Conservation (phyloP, 1,140 invertebrate species). For the Pissodes strobi region DNA sequence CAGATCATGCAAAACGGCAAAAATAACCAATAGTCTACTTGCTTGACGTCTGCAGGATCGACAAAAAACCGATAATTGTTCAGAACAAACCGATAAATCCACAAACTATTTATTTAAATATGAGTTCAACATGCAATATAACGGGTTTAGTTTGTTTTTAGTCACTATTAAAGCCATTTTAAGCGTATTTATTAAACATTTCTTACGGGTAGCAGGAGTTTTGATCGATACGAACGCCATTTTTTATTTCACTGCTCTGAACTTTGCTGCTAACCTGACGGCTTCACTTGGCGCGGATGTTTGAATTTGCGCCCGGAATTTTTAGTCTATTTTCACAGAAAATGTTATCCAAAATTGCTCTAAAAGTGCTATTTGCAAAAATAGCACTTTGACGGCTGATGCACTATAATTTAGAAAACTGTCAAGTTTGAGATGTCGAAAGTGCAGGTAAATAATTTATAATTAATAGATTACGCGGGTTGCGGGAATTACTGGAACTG, state of each 20-base stretch:
- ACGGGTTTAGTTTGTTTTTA: slow-evolving; percentile 32
- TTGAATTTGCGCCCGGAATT: slow-evolving; percentile 4
- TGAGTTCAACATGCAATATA: slow-evolving; percentile 34
- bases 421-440: not conserved
- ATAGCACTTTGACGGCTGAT: slow-evolving; percentile 13
- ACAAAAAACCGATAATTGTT: slow-evolving; percentile 20
- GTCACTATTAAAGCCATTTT: slow-evolving; percentile 39
- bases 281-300: not conserved
- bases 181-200: slow-evolving; percentile 47
- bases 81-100: slow-evolving; percentile 15
- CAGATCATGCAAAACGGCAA: slow-evolving; percentile 22
- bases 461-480: not conserved
- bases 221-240: slow-evolving; percentile 50
- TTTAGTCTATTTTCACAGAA: not conserved
- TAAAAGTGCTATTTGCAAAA: not conserved
- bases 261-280: slow-evolving; percentile 1
- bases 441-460: not conserved
- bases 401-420: slow-evolving; percentile 4
- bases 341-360: not conserved
- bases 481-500: not conserved
- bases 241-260: slow-evolving; percentile 40
- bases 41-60: slow-evolving; percentile 34
- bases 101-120: slow-evolving; percentile 22
- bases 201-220: slow-evolving; percentile 48
- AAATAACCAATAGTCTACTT: slow-evolving; percentile 32